Evolutionary conservation across 1,140 invertebrate species (phyloP), one percentile per base, ranked within the genome.

Genomic region (Solenopsis fugax): DNA sequence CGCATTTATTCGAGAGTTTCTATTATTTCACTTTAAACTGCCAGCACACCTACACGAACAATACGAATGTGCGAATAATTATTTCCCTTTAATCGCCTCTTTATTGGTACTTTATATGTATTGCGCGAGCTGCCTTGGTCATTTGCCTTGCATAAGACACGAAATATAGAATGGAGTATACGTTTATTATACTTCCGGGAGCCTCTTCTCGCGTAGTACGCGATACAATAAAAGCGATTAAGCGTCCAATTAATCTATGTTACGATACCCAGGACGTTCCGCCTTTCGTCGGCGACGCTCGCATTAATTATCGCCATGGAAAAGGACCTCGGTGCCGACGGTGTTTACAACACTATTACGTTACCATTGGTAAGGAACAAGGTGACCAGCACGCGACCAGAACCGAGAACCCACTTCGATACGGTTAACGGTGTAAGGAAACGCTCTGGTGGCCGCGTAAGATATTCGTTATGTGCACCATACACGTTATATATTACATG

Each of bases 361-460:
- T 64, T 75, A 41, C 60, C 41, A 85, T 85, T 60, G 86, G 82
- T 84, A 90, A 41, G 58, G 88, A 88, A 80, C 62, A 90, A 80
- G 88, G 80, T 85, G 89, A 76, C 54, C 75, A 73, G 71, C 76
- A 84, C 71, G 75, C 85, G 71, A 78, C 69, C 60, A 78, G 76
- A 85, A 54, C 72, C 88, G 58, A 67, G 76, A 81, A 81, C 76
- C 77, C 76, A 90, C 81, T 90, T 90, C 88, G 67, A 90, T 91
- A 82, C 84, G 88, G 89, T 90, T 94, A 94, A 94, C 93, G 93
- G 93, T 93, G 89, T 89, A 88, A 91, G 85, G 93, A 92, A 92
- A 94, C 93, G 93, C 93, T 93, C 93, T 93, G 92, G 88, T 94
- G 92, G 86, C 71, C 91, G 87, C 88, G 41, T 86, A 91, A 93